Conservation (phyloP, 2,113 vertebrate genomes). For the Lepus americanus region DNA sequence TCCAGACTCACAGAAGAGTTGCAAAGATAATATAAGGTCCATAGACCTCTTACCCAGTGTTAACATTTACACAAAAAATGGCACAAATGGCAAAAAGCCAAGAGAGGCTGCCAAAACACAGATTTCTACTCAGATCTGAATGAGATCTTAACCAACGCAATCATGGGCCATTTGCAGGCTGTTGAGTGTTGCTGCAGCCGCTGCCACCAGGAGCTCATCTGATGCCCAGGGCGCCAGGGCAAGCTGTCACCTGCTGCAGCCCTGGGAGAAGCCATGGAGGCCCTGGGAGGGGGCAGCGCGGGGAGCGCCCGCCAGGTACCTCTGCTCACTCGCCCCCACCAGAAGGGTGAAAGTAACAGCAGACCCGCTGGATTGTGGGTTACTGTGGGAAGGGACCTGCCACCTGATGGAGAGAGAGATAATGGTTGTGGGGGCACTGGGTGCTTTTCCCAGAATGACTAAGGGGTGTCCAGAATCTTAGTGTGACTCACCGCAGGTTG, state of each 20-base stretch:
- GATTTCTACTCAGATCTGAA: not conserved
- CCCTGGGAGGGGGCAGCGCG: not conserved
- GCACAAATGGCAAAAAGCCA: not conserved
- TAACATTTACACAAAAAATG: not conserved
- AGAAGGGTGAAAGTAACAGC: conserved; percentile 15
- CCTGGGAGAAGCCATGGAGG: not conserved
- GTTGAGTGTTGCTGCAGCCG: not conserved
- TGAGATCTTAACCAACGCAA: not conserved
- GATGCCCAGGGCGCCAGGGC: not conserved
- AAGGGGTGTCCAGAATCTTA: not conserved
- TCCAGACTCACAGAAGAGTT: not conserved
- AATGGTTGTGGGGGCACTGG: conserved; percentile 16
- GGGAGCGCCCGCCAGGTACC: not conserved
- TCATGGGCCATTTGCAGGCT: not conserved
- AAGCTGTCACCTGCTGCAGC: too few relatives aligned
- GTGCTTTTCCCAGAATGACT: conserved; percentile 61
- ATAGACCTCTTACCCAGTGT: not conserved
- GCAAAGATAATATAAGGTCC: not conserved
- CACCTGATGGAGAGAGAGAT: not conserved
- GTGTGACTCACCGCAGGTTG: not conserved
- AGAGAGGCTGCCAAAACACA: not conserved
- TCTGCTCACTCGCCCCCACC: not conserved
- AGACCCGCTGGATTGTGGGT: not conserved
- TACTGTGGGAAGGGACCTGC: conserved; percentile 31
- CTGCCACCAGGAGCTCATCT: not conserved